Evolutionary conservation across 2,113 vertebrate genomes (phyloP).

Genomic region (Scatophagus argus): DNA sequence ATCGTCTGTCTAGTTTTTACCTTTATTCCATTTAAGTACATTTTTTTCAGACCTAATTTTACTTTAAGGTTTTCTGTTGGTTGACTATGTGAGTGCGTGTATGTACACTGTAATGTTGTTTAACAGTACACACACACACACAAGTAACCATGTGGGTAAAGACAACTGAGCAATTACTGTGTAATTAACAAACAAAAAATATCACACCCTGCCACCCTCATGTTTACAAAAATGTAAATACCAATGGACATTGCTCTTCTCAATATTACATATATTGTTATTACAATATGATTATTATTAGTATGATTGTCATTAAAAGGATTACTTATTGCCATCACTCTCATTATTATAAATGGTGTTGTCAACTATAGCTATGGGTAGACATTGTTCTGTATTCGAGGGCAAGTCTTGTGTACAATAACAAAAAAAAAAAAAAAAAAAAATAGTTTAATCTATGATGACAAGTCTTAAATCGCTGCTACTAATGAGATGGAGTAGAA

Average conservation of each 20-base stretch:
- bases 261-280: conserved; percentile 83
- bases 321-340: conserved; percentile 70
- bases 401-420: conserved; percentile 71
- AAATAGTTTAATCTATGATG: conserved; percentile 59
- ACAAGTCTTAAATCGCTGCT: conserved; percentile 80
- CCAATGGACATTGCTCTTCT: conserved; percentile 79
- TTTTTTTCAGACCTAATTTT: too few relatives aligned
- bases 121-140: conserved; percentile 74
- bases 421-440: conserved; percentile 50
- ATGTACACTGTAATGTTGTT: conserved; percentile 70
- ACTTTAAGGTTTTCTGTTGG: too few relatives aligned
- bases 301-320: conserved; percentile 77
- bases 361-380: conserved; percentile 72
- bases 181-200: conserved; percentile 80
- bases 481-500: conserved; percentile 63
- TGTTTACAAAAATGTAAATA: conserved; percentile 84
- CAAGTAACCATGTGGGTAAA: conserved; percentile 76
- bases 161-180: conserved; percentile 85
- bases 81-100: conserved; percentile 43
- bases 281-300: conserved; percentile 79
- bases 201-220: conserved; percentile 73
- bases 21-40: too few relatives aligned
- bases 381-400: conserved; percentile 75
- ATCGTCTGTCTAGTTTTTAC: too few relatives aligned
- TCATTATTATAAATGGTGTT: conserved; percentile 74